Evolutionary conservation across 2,888 invertebrate species (phyloP).

Genomic region (Polylopha cassiicola): DNA sequence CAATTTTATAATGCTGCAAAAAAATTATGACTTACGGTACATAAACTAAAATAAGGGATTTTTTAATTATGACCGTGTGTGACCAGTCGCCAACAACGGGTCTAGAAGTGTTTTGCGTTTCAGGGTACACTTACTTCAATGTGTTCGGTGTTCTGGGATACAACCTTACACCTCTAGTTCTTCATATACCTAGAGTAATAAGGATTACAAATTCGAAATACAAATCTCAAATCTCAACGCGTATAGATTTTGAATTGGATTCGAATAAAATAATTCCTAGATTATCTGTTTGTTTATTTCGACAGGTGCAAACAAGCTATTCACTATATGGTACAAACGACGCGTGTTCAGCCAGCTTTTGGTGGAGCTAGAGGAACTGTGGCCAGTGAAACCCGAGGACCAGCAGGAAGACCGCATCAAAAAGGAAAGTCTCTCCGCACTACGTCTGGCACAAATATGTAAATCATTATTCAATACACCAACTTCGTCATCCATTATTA

Average conservation of each 20-base stretch:
- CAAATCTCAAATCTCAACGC: slow-evolving; percentile 20
- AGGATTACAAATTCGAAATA: no score
- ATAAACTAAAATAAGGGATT: background rate
- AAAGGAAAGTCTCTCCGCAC: slow-evolving; percentile 40
- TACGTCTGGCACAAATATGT: slow-evolving; percentile 51
- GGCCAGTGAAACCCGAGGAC: slow-evolving; percentile 47
- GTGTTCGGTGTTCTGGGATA: slow-evolving; percentile 50
- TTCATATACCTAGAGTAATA: no score
- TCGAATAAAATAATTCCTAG: slow-evolving; percentile 15
- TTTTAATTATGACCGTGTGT: background rate
- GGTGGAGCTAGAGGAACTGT: slow-evolving; percentile 50
- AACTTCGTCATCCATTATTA: slow-evolving; percentile 2
- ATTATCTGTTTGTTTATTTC: slow-evolving; percentile 13
- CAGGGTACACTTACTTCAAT: slow-evolving; percentile 59
- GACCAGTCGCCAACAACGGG: background rate
- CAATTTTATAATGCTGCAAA: no score
- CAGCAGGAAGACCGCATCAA: slow-evolving; percentile 45
- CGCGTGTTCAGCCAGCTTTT: slow-evolving; percentile 50
- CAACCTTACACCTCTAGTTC: slow-evolving; percentile 48
- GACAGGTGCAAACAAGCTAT: slow-evolving; percentile 51
- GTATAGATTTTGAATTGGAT: slow-evolving; percentile 16
- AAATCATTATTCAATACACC: slow-evolving; percentile 25
- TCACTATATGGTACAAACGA: slow-evolving; percentile 55
- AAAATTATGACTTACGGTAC: no score
- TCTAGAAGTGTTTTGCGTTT: slow-evolving; percentile 27